Evolutionary conservation across 2,797 vertebrate species (phyloP).

Genomic region (Protosalanx chinensis): DNA sequence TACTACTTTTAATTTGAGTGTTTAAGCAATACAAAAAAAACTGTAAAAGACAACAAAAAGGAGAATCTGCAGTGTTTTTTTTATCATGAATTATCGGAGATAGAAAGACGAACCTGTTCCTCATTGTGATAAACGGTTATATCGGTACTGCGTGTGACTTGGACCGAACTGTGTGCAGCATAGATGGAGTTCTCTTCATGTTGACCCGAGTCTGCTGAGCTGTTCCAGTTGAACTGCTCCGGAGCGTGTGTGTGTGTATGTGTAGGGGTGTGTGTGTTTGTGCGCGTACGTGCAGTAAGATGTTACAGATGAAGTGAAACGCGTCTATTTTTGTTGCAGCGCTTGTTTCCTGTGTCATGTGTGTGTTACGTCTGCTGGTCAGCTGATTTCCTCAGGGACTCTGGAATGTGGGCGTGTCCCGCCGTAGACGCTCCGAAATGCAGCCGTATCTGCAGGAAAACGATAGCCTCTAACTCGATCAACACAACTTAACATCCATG

Average conservation of each 20-base stretch:
- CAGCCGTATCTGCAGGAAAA: conserved; percentile 65
- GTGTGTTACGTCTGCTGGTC: conserved; percentile 55
- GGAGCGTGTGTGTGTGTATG: not conserved
- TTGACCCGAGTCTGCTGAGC: too few relatives aligned
- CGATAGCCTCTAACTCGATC: conserved; percentile 70
- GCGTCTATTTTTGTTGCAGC: conserved; percentile 57
- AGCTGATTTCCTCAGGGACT: conserved; percentile 69
- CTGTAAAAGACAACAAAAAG: too few relatives aligned
- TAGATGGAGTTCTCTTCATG: too few relatives aligned
- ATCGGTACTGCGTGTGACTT: too few relatives aligned
- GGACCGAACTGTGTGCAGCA: too few relatives aligned
- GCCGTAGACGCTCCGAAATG: conserved; percentile 58
- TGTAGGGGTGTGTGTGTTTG: too few relatives aligned
- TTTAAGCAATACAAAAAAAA: too few relatives aligned
- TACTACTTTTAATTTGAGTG: too few relatives aligned
- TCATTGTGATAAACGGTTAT: too few relatives aligned
- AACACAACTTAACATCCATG: conserved; percentile 61
- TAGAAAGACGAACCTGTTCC: too few relatives aligned
- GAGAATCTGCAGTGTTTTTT: too few relatives aligned
- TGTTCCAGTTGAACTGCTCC: not conserved
- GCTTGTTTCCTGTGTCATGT: conserved; percentile 55
- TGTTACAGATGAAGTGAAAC: conserved; percentile 30
- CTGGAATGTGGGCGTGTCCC: conserved; percentile 48
- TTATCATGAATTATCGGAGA: too few relatives aligned
- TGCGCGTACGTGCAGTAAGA: not conserved